A percentile compares a stretch with the other conserved stretches of the same genome.
Evolutionary conservation across 2,797 vertebrate species (phyloP).

Genomic region (Apogon hyalosoma): DNA sequence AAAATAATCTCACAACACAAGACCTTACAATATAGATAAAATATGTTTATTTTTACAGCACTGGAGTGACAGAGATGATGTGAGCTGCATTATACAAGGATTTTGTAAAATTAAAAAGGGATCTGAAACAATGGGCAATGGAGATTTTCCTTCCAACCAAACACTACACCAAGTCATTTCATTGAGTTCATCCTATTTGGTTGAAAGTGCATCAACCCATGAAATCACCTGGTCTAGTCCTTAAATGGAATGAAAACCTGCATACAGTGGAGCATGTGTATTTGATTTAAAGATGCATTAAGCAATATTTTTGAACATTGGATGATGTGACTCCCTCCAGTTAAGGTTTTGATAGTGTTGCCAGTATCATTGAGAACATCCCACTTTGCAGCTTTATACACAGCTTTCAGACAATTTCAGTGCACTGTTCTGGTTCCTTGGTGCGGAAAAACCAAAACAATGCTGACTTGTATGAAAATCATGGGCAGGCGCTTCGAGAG

Average conservation of each 20-base stretch:
- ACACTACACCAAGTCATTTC: slow-evolving; percentile 63
- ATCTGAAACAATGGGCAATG: slow-evolving; percentile 32
- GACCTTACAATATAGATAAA: too few species aligned
- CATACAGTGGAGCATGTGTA: slow-evolving; percentile 41
- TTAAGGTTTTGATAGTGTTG: slow-evolving; percentile 25
- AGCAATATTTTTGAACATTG: slow-evolving; percentile 45
- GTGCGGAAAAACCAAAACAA: slow-evolving; percentile 40
- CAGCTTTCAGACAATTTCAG: slow-evolving; percentile 31
- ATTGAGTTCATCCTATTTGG: slow-evolving; percentile 38
- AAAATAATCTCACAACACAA: too few species aligned
- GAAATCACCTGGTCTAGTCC: slow-evolving; percentile 58
- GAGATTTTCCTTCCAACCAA: slow-evolving; percentile 62
- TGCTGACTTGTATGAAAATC: not conserved
- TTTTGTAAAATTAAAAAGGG: slow-evolving; percentile 26
- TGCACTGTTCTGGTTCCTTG: slow-evolving; percentile 44
- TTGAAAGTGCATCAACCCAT: slow-evolving; percentile 32
- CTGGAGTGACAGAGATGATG: slow-evolving; percentile 66
- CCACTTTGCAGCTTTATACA: slow-evolving; percentile 21
- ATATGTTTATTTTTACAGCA: not conserved
- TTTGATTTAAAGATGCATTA: slow-evolving; percentile 72
- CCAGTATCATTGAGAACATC: slow-evolving; percentile 37
- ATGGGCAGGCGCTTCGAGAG: not conserved
- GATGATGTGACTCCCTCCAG: slow-evolving; percentile 39
- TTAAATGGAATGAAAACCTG: slow-evolving; percentile 58
- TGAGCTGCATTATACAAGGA: slow-evolving; percentile 47